phyloP scores from a whole-genome alignment of 2,888 invertebrate genomes.

The Brenthis ino region DNA sequence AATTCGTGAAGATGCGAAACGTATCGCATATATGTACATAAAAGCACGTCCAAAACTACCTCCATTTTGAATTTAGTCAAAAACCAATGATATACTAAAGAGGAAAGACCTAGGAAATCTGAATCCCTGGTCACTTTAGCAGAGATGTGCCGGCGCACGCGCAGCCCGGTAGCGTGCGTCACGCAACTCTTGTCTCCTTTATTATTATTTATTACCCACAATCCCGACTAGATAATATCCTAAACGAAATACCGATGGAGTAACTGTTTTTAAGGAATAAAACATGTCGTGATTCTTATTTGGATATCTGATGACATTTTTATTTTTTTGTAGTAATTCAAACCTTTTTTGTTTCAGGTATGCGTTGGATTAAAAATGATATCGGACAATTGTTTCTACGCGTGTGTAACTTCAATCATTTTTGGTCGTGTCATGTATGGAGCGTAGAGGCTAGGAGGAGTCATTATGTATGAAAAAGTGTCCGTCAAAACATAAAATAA shows the following conservation, averaged over 20 bases:
- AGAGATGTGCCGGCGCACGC: constrained; percentile 28
- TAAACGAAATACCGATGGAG: constrained; percentile 54
- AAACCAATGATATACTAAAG: background rate
- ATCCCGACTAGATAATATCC: constrained; percentile 64
- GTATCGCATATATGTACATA: too few species aligned
- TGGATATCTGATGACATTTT: background rate
- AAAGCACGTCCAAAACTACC: too few species aligned
- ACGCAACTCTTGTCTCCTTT: constrained; percentile 72
- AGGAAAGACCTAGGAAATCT: background rate
- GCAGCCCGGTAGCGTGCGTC: constrained; percentile 71
- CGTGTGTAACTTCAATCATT: too few species aligned
- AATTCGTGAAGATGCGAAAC: too few species aligned
- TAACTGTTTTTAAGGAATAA: constrained; percentile 44
- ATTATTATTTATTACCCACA: constrained; percentile 79
- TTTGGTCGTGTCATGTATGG: too few species aligned
- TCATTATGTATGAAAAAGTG: too few species aligned
- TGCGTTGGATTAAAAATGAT: background rate
- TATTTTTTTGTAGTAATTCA: too few species aligned
- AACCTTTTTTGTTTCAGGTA: constrained; percentile 30
- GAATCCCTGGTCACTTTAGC: constrained; percentile 1
- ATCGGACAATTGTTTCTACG: background rate
- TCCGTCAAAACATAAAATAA: too few species aligned
- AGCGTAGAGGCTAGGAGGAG: too few species aligned
- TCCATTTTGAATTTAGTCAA: too few species aligned
- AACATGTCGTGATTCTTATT: constrained; percentile 29